Evolutionary conservation across 2,113 vertebrate genomes (phyloP), one percentile per base, ranked within the genome.

Genomic region (Mystacornis crossleyi): DNA sequence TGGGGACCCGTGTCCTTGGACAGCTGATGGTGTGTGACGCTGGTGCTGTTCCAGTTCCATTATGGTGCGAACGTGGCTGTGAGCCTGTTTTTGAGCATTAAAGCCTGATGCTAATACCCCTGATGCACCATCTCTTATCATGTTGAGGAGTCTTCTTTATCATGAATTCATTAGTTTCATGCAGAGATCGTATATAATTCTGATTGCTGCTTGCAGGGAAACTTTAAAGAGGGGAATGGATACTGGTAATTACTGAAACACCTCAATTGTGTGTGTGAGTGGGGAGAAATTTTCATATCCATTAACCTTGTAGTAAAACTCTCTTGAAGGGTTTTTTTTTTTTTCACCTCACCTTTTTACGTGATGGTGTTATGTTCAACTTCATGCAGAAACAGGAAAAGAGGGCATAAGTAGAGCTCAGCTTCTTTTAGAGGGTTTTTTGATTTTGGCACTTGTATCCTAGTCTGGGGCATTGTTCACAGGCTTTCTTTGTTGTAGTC

Each of bases 131-230:
- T 47, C 82, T 94, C 73, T 96, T 74, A 71, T 42, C 86, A 42
- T 26, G 51, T 95, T 9, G 93, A 87, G 48, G 84, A 92, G 90
- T 89, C 29, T 6, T 95, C 90, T 90, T 96, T 95, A 91, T 97
- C 85, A 93, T 97, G 89, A 95, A 95, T 96, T 97, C 95, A 95
- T 98, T 97, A 96, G 95, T 93, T 98, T 93, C 84, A 92, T 92
- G 88, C 89, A 96, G 96, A 94, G 93, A 94, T 89, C 6, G n/a
- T 90, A 42, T 97, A 93, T 91, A 97, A 95, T 97, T 97, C 81
- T 94, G 87, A 95, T 93, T 96, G 90, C 92, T 96, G 72, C 95
- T 97, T 95, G 93, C 97, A 95, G 96, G 88, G 93, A 90, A 96
- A 96, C 91, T 80, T 96, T 94, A 72, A 53, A 81, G 91, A 65